Evolutionary conservation across 30 jellyfish, hydroid and myxozoan genomes (phyloP).

Genomic region (Pelagia noctiluca): DNA sequence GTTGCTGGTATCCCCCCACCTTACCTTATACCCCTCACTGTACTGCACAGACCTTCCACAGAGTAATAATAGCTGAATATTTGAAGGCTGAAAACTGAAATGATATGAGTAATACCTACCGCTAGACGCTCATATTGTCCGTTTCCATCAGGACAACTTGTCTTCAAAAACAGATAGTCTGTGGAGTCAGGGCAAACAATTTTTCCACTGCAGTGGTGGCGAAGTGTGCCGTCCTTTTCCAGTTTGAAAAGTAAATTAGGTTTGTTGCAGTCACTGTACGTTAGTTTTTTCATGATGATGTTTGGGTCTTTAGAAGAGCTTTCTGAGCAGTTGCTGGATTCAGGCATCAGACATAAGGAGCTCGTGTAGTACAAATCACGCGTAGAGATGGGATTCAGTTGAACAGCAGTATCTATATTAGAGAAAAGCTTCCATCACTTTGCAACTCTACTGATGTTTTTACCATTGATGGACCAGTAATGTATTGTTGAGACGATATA

Average conservation of each 20-base stretch:
- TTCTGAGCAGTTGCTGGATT: constrained; percentile 18
- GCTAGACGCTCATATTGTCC: constrained; percentile 51
- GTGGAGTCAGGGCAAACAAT: constrained; percentile 65
- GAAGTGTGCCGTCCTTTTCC: constrained; percentile 61
- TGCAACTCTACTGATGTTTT: too few species aligned
- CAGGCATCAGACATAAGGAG: constrained; percentile 56
- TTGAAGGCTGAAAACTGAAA: too few species aligned
- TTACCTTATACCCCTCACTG: background rate
- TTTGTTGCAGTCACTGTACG: constrained; percentile 50
- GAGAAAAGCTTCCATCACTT: too few species aligned
- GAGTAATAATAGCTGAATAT: too few species aligned
- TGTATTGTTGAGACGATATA: too few species aligned
- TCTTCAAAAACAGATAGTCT: constrained; percentile 16
- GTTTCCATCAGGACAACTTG: constrained; percentile 35
- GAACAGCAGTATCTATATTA: constrained; percentile 7
- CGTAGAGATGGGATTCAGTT: constrained; percentile 60
- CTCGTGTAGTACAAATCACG: constrained; percentile 40
- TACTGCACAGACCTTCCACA: too few species aligned
- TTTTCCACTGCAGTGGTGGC: constrained; percentile 65
- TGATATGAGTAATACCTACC: constrained; percentile 64
- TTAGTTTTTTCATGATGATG: constrained; percentile 20
- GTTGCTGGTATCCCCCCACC: background rate
- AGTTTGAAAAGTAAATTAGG: constrained; percentile 38
- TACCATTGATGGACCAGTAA: too few species aligned
- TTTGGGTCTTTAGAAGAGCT: constrained; percentile 42